Evolutionary conservation across 2,888 invertebrate species (phyloP), one percentile per base, ranked within the genome.

Genomic region (Luffia ferchaultella): DNA sequence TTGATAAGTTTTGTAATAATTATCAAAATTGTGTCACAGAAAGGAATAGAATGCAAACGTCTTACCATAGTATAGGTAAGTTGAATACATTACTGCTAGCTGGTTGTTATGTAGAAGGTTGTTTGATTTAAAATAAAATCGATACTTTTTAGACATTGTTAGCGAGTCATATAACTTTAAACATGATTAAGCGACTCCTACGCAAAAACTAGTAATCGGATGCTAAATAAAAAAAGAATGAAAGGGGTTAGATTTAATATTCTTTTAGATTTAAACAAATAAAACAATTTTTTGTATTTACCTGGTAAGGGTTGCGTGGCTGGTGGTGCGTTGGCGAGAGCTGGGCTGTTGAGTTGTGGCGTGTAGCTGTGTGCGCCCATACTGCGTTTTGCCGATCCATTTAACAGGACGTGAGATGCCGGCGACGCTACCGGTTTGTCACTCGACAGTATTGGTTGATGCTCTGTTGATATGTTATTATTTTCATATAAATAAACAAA

Each of bases 341-440:
- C 77, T 16, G 76, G 83, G 60, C 77, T 84, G 62, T 86, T 86
- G 56, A 86, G 86, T 58, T 87, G 87, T 44, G 91, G 92, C 53
- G 87, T 87, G 67, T 91, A 91, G 64, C 87, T 87, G 71, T 91
- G 91, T 52, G 89, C 78, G 55, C 89, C 90, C 88, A 90, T 88
- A 52, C 89, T 89, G 61, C 90, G 84, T 66, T 88, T 88, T 18
- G 89, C 90, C 0, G 76, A 63, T n/a, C 80, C 92, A 60, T 90
- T 87, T 53, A 93, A 83, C 46, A 93, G 83, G 19, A 93, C 91
- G 73, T 93, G 93, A 17, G 93, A 90, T 20, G 93, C 93, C 16
- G 93, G 93, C 2, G 91, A 86, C 2, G 92, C 91, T 16, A 89
- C 87, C 45, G 93, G 93, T 60, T 83, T 83, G 9, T 73, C 71